Evolutionary conservation across 2,797 vertebrate species (phyloP).

Genomic region (Masticophis lateralis): DNA sequence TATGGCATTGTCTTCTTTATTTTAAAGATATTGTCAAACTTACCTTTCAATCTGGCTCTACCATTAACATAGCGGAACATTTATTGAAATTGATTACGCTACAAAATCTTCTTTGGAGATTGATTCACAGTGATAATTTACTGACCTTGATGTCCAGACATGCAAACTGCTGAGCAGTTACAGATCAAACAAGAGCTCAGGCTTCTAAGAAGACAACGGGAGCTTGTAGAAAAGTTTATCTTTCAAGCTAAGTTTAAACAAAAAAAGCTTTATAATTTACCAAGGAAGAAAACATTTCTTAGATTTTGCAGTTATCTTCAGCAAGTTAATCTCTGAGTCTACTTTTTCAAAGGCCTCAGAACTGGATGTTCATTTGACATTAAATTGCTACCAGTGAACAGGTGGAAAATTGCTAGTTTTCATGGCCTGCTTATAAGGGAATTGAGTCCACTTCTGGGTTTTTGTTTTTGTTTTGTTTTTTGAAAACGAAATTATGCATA

Average conservation of each 20-base stretch:
- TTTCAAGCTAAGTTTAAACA: slow-evolving; percentile 20
- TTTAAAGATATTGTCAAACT: slow-evolving; percentile 19
- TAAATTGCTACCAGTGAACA: slow-evolving; percentile 21
- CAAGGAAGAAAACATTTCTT: not conserved
- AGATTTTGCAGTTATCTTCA: slow-evolving; percentile 53
- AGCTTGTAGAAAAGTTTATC: not conserved
- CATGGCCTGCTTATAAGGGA: slow-evolving; percentile 19
- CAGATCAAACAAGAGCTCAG: slow-evolving; percentile 42
- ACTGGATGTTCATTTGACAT: not conserved
- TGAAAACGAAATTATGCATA: slow-evolving; percentile 3
- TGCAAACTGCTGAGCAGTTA: slow-evolving; percentile 46
- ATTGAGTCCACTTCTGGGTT: not conserved
- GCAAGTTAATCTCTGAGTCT: slow-evolving; percentile 43
- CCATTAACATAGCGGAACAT: not conserved
- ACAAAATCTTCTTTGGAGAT: slow-evolving; percentile 23
- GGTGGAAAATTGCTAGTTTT: slow-evolving; percentile 7
- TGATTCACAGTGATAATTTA: slow-evolving; percentile 49
- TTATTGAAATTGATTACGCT: not conserved
- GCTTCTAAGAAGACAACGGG: not conserved
- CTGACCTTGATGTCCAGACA: slow-evolving; percentile 57
- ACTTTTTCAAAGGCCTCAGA: slow-evolving; percentile 28
- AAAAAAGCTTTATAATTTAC: slow-evolving; percentile 33
- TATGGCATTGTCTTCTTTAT: slow-evolving; percentile 15
- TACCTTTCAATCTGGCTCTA: slow-evolving; percentile 22
- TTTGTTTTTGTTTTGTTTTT: not conserved